Evolutionary conservation across 2,888 invertebrate species (phyloP), one percentile per base, ranked within the genome.

Genomic region (Dicyrtomina minuta): DNA sequence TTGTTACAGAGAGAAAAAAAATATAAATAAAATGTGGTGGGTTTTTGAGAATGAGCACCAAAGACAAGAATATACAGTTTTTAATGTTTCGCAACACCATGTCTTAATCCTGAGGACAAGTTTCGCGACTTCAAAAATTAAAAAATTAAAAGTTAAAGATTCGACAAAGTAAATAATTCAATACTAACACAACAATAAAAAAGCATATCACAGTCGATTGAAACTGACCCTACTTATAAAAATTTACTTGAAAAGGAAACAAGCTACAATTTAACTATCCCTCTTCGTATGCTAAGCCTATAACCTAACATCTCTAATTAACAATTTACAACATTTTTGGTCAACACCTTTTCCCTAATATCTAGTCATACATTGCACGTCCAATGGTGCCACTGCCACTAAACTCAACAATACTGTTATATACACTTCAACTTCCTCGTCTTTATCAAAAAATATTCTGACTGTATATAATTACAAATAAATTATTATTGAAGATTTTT

Each of bases 401-500:
- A 22, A 22, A 20, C 20, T 51, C 22, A 51, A 17, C n/a, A 51
- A 60, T 17, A 22, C 26, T 60, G 17, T 43, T 20, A 59, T 59
- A 44, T 44, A 44, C 15, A 17, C 33, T 20, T 58, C n/a, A 26
- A 22, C 55, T 26, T 56, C 20, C 26, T 43, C 41, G 20, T 65
- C 15, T n/a, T 15, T 65, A 55, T 65, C 55, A 55, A 65, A 65
- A 65, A 55, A 55, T 55, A 55, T 65, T 60, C 44, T 60, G 60
- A 44, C 60, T 60, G 15, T 58, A 17, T 27, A 33, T 46, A 46
- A 46, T 49, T 64, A 49, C 49, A 64, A 64, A 64, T 64, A 64
- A 64, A 64, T 64, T 64, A 64, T 39, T 51, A 64, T 64, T 64
- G 51, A 51, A 51, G n/a, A 49, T 49, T 64, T 49, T 64, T 64